phyloP scores from a whole-genome alignment of 2,888 invertebrate species.

The Caenorhabditis sp. region DNA sequence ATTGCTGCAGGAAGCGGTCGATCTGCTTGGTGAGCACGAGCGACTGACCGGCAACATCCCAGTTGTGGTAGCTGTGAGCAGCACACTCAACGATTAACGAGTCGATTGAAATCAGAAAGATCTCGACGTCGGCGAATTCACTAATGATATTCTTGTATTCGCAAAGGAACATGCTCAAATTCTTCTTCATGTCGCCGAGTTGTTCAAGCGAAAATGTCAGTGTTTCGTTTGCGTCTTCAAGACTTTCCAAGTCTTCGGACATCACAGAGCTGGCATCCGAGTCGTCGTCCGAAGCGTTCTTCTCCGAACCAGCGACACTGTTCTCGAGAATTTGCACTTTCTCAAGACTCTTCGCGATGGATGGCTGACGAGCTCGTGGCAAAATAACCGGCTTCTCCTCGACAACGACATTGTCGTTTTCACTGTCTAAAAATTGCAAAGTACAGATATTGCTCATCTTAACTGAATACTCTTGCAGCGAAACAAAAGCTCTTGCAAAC shows the following conservation, averaged over 20 bases:
- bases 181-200: slow-evolving; percentile 65
- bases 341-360: slow-evolving; percentile 74
- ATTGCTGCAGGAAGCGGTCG: slow-evolving; percentile 76
- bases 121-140: slow-evolving; percentile 82
- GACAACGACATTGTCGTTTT: slow-evolving; percentile 72
- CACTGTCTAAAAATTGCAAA: slow-evolving; percentile 64
- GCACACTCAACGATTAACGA: slow-evolving; percentile 78
- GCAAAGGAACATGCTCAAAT: slow-evolving; percentile 73
- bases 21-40: slow-evolving; percentile 79
- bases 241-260: slow-evolving; percentile 65
- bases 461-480: not conserved
- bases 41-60: slow-evolving; percentile 81
- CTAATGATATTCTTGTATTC: slow-evolving; percentile 78
- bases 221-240: slow-evolving; percentile 63
- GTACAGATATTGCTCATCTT: slow-evolving; percentile 4
- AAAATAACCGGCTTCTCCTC: slow-evolving; percentile 73
- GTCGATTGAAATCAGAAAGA: slow-evolving; percentile 81
- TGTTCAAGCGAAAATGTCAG: slow-evolving; percentile 70
- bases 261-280: slow-evolving; percentile 66
- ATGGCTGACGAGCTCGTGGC: slow-evolving; percentile 71
- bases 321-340: slow-evolving; percentile 73
- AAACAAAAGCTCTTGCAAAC: not conserved
- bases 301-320: slow-evolving; percentile 70
- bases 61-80: slow-evolving; percentile 82
- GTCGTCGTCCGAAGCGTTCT: slow-evolving; percentile 66